phyloP scores from a whole-genome alignment of 2,797 vertebrate genomes.

The Pristis pectinata region DNA sequence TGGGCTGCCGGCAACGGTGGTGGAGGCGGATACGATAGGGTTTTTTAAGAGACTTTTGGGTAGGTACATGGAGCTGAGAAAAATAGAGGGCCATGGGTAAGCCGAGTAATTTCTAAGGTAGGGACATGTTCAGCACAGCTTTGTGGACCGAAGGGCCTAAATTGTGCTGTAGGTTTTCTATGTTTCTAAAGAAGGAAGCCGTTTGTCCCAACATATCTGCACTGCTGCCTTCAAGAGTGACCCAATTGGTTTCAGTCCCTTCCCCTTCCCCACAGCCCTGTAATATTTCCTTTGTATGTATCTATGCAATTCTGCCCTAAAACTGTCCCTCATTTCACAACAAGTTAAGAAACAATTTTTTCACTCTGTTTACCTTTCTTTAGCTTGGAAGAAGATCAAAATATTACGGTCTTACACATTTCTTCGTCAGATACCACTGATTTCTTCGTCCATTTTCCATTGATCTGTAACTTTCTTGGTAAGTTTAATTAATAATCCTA shows the following conservation, averaged over 20 bases:
- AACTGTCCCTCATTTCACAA: neutral
- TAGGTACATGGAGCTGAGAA: too few species aligned
- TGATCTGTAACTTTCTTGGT: conserved; percentile 73
- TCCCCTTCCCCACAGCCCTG: neutral
- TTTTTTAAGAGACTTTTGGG: too few species aligned
- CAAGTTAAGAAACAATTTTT: neutral
- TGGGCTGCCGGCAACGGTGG: too few species aligned
- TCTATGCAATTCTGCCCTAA: neutral
- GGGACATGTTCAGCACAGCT: too few species aligned
- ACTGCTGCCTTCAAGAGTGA: neutral
- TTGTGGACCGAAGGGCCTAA: too few species aligned
- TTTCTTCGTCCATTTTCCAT: conserved; percentile 58
- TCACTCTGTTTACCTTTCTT: neutral
- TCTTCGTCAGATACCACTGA: conserved; percentile 55
- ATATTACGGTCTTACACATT: conserved; percentile 56
- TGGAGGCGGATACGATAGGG: too few species aligned
- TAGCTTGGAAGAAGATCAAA: conserved; percentile 42
- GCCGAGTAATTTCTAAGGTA: too few species aligned
- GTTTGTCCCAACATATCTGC: neutral
- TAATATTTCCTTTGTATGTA: neutral
- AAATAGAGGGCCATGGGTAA: too few species aligned
- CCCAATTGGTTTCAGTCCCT: neutral
- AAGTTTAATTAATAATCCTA: conserved; percentile 45
- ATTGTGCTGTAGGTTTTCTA: too few species aligned
- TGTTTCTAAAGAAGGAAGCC: neutral